Base-by-base conservation (phyloP, 2,888 invertebrate genomes). In the Apodemia zela region DNA sequence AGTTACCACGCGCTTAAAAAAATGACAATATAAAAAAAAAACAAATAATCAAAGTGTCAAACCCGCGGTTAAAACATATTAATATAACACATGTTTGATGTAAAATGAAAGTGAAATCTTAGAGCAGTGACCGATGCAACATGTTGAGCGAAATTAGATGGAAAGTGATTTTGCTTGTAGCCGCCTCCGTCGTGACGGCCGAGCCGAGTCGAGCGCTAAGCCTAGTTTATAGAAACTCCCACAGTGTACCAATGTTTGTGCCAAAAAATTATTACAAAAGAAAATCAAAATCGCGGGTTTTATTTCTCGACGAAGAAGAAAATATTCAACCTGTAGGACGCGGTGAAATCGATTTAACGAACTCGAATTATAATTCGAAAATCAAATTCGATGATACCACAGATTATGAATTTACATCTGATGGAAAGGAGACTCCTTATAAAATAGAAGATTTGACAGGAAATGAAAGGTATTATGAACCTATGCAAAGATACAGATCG, bases 361-460 rank as follows among this genome's bases (percentile, higher is more conserved):
- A 86, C 45, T 51, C 62, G 42, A 76, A 68, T 58, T 68, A 77
- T 63, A 79, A 77, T 65, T 84, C 88, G 0, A 87, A 86, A 74
- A 85, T 92, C n/a, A 90, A 89, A 72, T 92, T 91, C 63, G 89
- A 92, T n/a, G 91, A 92, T n/a, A 74, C 81, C 0, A 70, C 82
- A 1, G 92, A 92, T 63, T 92, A 90, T 62, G 90, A 91, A 42
- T 89, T 89, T 66, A 89, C 89, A 0, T 89, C 89, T 0, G 80
- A 84, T 0, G 89, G 79, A 2, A 82, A 81, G 0, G 72, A 71
- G 0, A 68, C 70, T 0, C 63, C 72, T 3, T 7, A 63, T 64
- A 6, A 80, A 79, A 73, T 75, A 1, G 79, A 78, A 6, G 75
- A 75, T 0, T 1, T 71, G 6, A 77, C 82, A 0, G 87, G 84